Evolutionary conservation across 2,888 invertebrate species (phyloP).

Genomic region (Escarpia spicata): DNA sequence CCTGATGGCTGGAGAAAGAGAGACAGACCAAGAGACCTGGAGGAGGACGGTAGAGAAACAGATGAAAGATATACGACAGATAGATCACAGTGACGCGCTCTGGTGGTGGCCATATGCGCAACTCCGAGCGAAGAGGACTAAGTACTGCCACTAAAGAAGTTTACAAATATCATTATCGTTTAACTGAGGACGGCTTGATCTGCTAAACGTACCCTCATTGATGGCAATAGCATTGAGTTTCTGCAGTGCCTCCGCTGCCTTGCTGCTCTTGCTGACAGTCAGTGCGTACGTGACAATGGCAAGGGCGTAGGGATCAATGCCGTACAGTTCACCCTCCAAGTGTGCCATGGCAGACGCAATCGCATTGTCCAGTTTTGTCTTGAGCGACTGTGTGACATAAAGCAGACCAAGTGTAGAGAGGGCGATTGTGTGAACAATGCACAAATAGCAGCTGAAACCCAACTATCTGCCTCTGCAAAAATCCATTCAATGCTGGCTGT

Average conservation of each 20-base stretch:
- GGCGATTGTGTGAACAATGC: background rate
- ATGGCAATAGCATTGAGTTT: constrained; percentile 49
- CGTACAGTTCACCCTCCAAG: constrained; percentile 55
- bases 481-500: background rate
- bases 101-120: too few species aligned
- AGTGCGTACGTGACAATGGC: constrained; percentile 60
- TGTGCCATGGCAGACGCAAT: constrained; percentile 53
- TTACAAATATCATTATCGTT: background rate
- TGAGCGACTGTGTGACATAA: background rate
- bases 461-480: background rate
- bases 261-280: constrained; percentile 50
- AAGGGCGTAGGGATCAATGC: constrained; percentile 55
- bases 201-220: constrained; percentile 46
- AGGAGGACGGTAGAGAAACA: too few species aligned
- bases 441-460: too few species aligned
- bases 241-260: constrained; percentile 44
- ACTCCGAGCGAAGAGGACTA: too few species aligned
- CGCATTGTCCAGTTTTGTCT: background rate
- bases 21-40: too few species aligned
- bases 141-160: too few species aligned
- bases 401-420: background rate
- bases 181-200: background rate
- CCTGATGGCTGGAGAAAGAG: too few species aligned
- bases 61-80: too few species aligned
- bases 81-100: too few species aligned